Base-by-base conservation (phyloP, 2,888 invertebrate genomes). In the Drosophila phalerata region DNA sequence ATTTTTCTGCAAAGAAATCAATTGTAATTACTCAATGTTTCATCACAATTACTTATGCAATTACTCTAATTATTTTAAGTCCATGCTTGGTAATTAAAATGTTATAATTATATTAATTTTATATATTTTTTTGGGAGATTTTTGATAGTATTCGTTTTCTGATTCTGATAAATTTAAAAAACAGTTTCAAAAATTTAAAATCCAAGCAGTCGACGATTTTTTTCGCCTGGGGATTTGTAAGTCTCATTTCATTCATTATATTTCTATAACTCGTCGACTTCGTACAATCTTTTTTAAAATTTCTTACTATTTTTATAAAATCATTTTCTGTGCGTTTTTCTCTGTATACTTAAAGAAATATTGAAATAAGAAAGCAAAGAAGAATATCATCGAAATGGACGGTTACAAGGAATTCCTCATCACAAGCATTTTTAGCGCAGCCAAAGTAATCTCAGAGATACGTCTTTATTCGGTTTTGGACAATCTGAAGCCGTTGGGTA, bases 231-330 rank as follows among this genome's bases (percentile, higher is more conserved):
- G 9, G 3, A 17, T 17, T 34, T 34, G 22, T 0, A 4, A 9
- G 19, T 9, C 13, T 15, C 3, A 76, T 94, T 94, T 94, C 42
- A 95, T 94, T 94, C 52, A 52, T 8, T 25, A 25, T 11, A 38
- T 25, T 52, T 11, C 37, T 94, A 90, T 95, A 96, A 17, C 94
- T 80, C 28, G 72, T 40, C 22, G 40, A 13, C 34, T 51, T 55
- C 38, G 51, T 30, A 30, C 11, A 63, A 48, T 30, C 25, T 48
- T 25, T 3, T 22, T 11, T 11, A 15, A 19, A 32, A 32, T 67
- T n/a, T 19, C 15, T 49, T 79, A 73, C 51, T 70, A 32, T 0
- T 19, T 32, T 10, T 32, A n/a, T 5, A 52, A 13, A 34, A 19
- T 40, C 32, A 2, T 43, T 30, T 28, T 47, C 25, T 55, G 34